Evolutionary conservation across 2,113 vertebrate genomes (phyloP).

Genomic region (Coracopsis vasa): DNA sequence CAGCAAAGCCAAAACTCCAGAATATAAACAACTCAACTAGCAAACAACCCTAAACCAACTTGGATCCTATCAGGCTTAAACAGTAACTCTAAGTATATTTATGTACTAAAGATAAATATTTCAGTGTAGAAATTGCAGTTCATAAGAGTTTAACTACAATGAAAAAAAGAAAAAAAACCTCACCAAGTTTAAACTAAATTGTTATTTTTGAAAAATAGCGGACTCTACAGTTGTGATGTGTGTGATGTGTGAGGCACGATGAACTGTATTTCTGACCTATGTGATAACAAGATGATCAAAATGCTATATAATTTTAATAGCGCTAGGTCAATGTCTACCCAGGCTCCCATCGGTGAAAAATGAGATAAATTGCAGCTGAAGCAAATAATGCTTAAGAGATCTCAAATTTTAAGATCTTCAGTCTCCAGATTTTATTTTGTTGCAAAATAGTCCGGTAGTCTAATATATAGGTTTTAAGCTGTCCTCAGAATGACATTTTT

Average conservation of each 20-base stretch:
- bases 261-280: background rate
- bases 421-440: background rate
- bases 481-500: background rate
- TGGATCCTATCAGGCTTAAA: background rate
- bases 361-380: background rate
- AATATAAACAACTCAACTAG: background rate
- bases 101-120: background rate
- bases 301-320: background rate
- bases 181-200: background rate
- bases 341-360: background rate
- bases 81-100: background rate
- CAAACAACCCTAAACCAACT: background rate
- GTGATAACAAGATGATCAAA: background rate
- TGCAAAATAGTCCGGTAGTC: background rate
- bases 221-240: background rate
- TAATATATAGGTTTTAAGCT: background rate
- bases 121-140: background rate
- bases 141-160: background rate
- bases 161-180: background rate
- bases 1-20: background rate
- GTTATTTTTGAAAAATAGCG: background rate
- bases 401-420: background rate
- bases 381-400: background rate
- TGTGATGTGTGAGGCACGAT: background rate
- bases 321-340: background rate